phyloP scores from a whole-genome alignment of 2,888 invertebrate genomes.

The Villa cingulata region DNA sequence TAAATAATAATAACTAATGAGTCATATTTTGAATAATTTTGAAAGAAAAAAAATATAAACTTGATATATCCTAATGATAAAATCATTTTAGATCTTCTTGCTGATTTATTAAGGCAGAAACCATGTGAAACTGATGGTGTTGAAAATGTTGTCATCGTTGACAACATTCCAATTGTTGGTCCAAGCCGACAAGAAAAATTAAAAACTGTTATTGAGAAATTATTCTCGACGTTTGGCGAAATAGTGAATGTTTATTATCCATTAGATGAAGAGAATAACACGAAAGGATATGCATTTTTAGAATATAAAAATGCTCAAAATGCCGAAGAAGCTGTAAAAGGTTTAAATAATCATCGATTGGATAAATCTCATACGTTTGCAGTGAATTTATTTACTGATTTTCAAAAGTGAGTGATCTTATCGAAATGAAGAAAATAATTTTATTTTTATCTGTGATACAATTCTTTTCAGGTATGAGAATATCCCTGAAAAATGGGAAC shows the following conservation, averaged over 20 bases:
- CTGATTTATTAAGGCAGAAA: conserved; percentile 75
- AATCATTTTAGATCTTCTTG: conserved; percentile 61
- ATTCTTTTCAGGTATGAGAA: conserved; percentile 54
- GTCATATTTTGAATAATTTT: conserved; percentile 25
- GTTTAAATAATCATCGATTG: conserved; percentile 82
- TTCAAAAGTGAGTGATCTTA: conserved; percentile 53
- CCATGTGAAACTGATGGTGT: conserved; percentile 94
- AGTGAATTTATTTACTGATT: conserved; percentile 90
- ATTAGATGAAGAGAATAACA: conserved; percentile 60
- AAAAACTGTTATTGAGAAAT: conserved; percentile 78
- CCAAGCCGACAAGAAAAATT: conserved; percentile 84
- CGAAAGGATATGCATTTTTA: conserved; percentile 87
- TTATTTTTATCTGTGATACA: conserved; percentile 2
- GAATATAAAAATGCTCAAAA: conserved; percentile 74
- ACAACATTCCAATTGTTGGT: conserved; percentile 91
- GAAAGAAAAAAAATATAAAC: not conserved
- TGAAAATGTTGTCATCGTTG: conserved; percentile 90
- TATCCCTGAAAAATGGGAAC: conserved; percentile 86
- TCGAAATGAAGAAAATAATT: conserved; percentile 1
- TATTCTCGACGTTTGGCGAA: conserved; percentile 76
- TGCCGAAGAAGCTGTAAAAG: conserved; percentile 79
- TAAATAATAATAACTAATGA: not conserved
- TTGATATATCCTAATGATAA: not conserved
- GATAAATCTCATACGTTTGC: conserved; percentile 92
- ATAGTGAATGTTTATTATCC: conserved; percentile 87